Evolutionary conservation across 2,797 vertebrate species (phyloP).

Genomic region (Steatocranus sp.): DNA sequence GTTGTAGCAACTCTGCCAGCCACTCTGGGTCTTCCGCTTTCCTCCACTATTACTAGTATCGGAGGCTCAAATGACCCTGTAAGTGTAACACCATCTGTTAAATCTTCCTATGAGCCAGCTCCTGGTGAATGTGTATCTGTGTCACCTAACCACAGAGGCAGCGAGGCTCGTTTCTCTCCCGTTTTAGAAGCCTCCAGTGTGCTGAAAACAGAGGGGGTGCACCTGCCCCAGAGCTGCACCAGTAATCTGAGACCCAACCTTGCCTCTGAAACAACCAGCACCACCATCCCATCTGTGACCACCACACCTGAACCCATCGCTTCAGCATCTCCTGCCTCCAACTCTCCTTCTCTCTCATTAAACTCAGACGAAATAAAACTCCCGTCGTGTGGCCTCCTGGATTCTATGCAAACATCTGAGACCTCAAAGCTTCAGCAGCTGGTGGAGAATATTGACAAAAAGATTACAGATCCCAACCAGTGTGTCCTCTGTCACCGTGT

Average conservation of each 20-base stretch:
- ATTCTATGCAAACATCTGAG: constrained; percentile 90
- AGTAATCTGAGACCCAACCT: constrained; percentile 62
- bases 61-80: constrained; percentile 83
- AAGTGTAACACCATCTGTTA: constrained; percentile 83
- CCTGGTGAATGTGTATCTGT: constrained; percentile 86
- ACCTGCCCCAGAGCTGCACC: constrained; percentile 71
- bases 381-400: constrained; percentile 78
- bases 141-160: constrained; percentile 81
- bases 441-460: constrained; percentile 97
- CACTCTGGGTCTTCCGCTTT: constrained; percentile 83
- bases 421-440: constrained; percentile 97
- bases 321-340: constrained; percentile 66
- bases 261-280: constrained; percentile 33
- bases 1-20: constrained; percentile 81
- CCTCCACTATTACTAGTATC: constrained; percentile 76
- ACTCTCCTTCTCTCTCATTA: constrained; percentile 73
- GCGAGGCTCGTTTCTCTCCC: constrained; percentile 70
- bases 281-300: constrained; percentile 29
- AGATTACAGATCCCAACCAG: constrained; percentile 91
- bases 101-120: constrained; percentile 84
- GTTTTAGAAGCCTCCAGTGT: constrained; percentile 62
- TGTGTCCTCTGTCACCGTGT: constrained; percentile 93
- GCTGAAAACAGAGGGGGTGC: constrained; percentile 77
- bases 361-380: constrained; percentile 82
- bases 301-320: constrained; percentile 67